phyloP scores from a whole-genome alignment of 2,113 vertebrate species.

The Struthio camelus region DNA sequence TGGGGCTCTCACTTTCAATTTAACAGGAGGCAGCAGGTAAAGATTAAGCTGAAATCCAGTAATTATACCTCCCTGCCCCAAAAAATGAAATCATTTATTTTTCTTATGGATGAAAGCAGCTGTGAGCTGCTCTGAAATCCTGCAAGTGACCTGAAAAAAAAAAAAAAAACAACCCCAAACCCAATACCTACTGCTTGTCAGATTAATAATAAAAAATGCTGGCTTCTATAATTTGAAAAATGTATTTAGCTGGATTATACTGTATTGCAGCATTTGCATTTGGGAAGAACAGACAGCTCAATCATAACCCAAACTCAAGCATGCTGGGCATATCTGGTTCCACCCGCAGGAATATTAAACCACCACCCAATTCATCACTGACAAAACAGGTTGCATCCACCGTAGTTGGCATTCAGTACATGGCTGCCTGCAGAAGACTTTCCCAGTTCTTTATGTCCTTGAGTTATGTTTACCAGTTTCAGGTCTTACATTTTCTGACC shows the following conservation, averaged over 20 bases:
- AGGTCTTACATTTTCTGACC: not conserved
- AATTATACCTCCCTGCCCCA: constrained; percentile 26
- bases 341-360: constrained; percentile 17
- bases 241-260: not conserved
- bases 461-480: not conserved
- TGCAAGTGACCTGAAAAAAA: not conserved
- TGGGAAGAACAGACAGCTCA: not conserved
- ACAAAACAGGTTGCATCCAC: not conserved
- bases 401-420: not conserved
- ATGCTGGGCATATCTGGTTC: not conserved
- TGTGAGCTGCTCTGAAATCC: constrained; percentile 41
- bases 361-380: not conserved
- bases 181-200: not conserved
- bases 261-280: not conserved
- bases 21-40: not conserved
- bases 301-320: not conserved
- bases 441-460: not conserved
- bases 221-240: not conserved
- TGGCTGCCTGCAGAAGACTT: not conserved
- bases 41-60: constrained; percentile 30
- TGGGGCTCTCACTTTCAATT: constrained; percentile 51
- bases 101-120: constrained; percentile 23
- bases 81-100: constrained; percentile 17
- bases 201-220: constrained; percentile 9
- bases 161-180: too few relatives aligned